Evolutionary conservation across 2,797 vertebrate genomes (phyloP), one percentile per base, ranked within the genome.

Genomic region (Tiaroga cobitis): DNA sequence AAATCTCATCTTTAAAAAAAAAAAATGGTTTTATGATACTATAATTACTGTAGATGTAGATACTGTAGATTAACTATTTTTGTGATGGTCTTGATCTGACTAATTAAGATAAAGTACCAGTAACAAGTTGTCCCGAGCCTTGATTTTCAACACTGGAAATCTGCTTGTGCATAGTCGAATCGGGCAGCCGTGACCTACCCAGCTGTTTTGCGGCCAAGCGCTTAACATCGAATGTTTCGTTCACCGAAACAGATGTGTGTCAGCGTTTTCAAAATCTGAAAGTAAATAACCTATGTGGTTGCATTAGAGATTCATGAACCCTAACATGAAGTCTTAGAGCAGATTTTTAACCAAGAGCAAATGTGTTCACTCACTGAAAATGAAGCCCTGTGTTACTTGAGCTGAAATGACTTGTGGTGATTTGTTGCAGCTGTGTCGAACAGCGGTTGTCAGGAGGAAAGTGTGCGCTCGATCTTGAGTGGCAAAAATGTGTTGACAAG

Each of bases 341-440:
- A 72, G 51, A 69, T 87, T 87, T 87, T 87, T 86, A 91, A 89
- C 89, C 79, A 88, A 46, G 79, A 85, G 69, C 77, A 86, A 92
- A 91, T 92, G 82, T 88, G 67, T 80, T 70, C 15, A 13, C 82
- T 86, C 59, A 56, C 67, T 86, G 75, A 89, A 88, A 88, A 49
- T 79, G 78, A 87, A 79, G 85, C 56, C 74, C 56, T 77, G 81
- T 86, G 74, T 86, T 79, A 76, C 80, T 81, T 88, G 68, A 77
- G 83, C 84, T 46, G 26, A 72, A 83, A 84, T 67, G 87, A 88
- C 89, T 87, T 70, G 78, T 68, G 61, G 6, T 80, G 88, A 90
- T 91, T 76, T 68, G 82, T 89, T 90, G 39, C 88, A 92, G 90
- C 90, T 91, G 91, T 81, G 83, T 81, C 24, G 78, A 83, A 70